A percentile compares a stretch with the other conserved stretches of the same genome.
Evolutionary conservation across 2,797 vertebrate species (phyloP).

Genomic region (Adelosebastes latens): DNA sequence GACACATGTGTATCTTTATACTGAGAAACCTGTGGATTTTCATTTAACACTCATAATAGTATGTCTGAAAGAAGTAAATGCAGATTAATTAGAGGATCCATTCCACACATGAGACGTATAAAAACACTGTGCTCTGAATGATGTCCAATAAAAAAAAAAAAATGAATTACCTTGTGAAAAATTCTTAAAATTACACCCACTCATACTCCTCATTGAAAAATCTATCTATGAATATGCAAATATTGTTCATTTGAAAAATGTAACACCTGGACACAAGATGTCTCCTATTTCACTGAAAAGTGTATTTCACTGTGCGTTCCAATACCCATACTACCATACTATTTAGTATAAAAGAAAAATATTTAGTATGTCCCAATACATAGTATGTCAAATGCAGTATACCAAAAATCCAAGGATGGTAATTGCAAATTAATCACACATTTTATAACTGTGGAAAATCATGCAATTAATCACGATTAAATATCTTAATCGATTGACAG

Average conservation of each 20-base stretch:
- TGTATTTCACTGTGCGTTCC: too few species aligned
- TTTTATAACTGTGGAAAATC: too few species aligned
- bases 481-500: too few species aligned
- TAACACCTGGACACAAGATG: neutral
- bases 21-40: neutral
- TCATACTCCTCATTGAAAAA: neutral
- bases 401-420: too few species aligned
- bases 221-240: neutral
- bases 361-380: too few species aligned
- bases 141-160: neutral
- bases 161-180: neutral
- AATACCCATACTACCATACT: too few species aligned
- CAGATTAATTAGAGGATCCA: neutral
- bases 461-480: too few species aligned
- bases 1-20: neutral
- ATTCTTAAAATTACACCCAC: neutral
- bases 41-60: neutral
- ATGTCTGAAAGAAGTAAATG: neutral
- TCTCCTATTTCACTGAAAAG: neutral
- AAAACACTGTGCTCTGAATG: neutral
- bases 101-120: neutral
- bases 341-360: too few species aligned
- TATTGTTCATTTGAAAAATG: neutral
- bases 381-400: too few species aligned
- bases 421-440: too few species aligned